phyloP scores from a whole-genome alignment of 2,113 vertebrate species.

The Pseudonaja textilis region DNA sequence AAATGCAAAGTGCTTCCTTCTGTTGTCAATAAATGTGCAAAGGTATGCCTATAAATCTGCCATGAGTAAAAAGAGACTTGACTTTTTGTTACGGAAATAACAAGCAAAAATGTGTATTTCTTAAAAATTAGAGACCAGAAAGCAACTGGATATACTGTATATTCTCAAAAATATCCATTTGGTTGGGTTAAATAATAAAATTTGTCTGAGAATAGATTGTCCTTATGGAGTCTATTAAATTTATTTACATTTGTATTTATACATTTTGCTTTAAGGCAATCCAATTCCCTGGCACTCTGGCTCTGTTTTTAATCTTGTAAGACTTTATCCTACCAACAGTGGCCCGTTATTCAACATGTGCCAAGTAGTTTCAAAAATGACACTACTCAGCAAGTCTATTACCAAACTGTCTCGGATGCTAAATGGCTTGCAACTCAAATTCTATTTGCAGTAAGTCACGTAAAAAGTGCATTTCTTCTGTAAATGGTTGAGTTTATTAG shows the following conservation, averaged over 20 bases:
- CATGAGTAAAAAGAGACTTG: neutral
- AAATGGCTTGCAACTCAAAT: slow-evolving; percentile 42
- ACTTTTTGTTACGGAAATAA: neutral
- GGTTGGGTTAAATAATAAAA: accelerated
- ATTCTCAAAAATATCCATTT: neutral
- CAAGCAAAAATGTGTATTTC: neutral
- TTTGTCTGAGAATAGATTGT: neutral
- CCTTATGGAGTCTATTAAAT: slow-evolving; percentile 43
- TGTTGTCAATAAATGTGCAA: neutral
- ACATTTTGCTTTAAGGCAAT: slow-evolving; percentile 49
- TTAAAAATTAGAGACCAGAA: neutral
- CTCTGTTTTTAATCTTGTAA: slow-evolving; percentile 32
- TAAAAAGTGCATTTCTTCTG: slow-evolving; percentile 51
- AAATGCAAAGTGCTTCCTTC: neutral
- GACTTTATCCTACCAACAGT: slow-evolving; percentile 50
- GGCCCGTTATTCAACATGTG: slow-evolving; percentile 35
- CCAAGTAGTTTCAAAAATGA: slow-evolving; percentile 49
- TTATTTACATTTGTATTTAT: slow-evolving; percentile 47
- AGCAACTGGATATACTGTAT: neutral
- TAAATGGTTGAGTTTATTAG: slow-evolving; percentile 61
- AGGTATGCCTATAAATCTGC: neutral
- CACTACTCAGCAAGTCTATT: slow-evolving; percentile 56
- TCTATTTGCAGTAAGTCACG: slow-evolving; percentile 54
- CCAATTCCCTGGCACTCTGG: slow-evolving; percentile 31
- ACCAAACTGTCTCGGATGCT: slow-evolving; percentile 52